phyloP scores from a whole-genome alignment of 2,797 vertebrate genomes.

The Glyptemys insculpta region DNA sequence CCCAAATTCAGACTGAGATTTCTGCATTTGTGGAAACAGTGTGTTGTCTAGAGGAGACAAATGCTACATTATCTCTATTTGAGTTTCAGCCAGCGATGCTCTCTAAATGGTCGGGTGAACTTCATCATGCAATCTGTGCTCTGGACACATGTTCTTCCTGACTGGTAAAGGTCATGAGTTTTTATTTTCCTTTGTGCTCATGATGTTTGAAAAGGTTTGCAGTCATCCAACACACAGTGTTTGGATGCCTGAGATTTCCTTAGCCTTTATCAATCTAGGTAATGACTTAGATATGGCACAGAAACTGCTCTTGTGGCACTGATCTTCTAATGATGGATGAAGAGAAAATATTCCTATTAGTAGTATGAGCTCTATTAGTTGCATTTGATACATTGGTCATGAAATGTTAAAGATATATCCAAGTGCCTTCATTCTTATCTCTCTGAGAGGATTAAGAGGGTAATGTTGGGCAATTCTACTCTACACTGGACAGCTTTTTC shows the following conservation, averaged over 20 bases:
- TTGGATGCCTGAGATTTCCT: too few species aligned
- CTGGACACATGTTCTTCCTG: neutral
- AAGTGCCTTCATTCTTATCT: neutral
- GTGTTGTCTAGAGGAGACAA: conserved; percentile 17
- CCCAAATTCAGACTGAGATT: too few species aligned
- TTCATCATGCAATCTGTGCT: neutral
- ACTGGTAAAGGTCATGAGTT: too few species aligned
- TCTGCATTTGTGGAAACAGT: conserved; percentile 8
- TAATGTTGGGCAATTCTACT: neutral
- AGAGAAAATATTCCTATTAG: neutral
- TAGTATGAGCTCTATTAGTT: neutral
- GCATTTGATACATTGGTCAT: conserved; percentile 4
- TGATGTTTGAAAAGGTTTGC: too few species aligned
- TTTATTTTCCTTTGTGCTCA: too few species aligned
- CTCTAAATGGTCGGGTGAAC: neutral
- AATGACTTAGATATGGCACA: neutral
- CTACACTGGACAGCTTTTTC: too few species aligned
- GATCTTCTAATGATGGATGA: neutral
- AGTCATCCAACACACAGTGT: too few species aligned
- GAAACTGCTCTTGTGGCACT: accelerated
- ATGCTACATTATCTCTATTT: neutral
- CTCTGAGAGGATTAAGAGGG: neutral
- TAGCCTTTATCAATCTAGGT: neutral
- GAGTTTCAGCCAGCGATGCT: neutral
- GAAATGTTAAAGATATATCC: neutral